A percentile compares a stretch with the other conserved stretches of the same genome.
Conservation (phyloP, 1,140 invertebrate species). For the Linepithema humile region DNA sequence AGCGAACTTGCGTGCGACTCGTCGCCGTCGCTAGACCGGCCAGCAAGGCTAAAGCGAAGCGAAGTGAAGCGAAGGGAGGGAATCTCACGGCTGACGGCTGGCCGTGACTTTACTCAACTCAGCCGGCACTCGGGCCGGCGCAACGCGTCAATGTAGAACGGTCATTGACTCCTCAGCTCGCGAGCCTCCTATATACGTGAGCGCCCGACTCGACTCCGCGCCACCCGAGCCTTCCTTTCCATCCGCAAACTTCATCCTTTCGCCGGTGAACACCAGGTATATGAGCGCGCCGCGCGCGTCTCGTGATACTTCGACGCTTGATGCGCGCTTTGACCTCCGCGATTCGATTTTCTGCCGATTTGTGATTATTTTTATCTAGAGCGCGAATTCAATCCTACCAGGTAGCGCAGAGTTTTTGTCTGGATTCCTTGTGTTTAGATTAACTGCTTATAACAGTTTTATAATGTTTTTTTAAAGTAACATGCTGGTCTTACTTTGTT, state of each 20-base stretch:
- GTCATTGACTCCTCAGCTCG: constrained; percentile 81
- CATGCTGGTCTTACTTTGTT: background rate
- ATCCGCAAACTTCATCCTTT: constrained; percentile 41
- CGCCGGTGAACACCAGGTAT: constrained; percentile 75
- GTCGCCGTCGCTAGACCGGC: constrained; percentile 70
- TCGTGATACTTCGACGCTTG: constrained; percentile 69
- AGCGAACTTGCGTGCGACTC: constrained; percentile 65
- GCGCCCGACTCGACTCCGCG: constrained; percentile 47
- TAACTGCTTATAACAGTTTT: background rate
- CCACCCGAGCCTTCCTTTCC: constrained; percentile 60
- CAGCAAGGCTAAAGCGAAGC: constrained; percentile 75
- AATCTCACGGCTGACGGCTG: constrained; percentile 84
- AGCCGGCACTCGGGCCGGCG: constrained; percentile 81
- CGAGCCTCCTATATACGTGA: constrained; percentile 71
- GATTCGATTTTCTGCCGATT: constrained; percentile 31
- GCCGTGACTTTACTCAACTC: constrained; percentile 84
- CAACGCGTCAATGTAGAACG: constrained; percentile 85
- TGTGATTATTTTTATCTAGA: constrained; percentile 14
- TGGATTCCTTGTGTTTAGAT: background rate
- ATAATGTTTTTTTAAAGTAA: background rate
- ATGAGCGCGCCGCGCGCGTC: constrained; percentile 54
- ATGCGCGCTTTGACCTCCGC: constrained; percentile 34
- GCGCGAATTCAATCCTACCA: background rate
- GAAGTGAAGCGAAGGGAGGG: constrained; percentile 78
- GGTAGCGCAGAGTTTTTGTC: background rate